Evolutionary conservation across 1,140 invertebrate species (phyloP).

Genomic region (Panulirus ornatus): DNA sequence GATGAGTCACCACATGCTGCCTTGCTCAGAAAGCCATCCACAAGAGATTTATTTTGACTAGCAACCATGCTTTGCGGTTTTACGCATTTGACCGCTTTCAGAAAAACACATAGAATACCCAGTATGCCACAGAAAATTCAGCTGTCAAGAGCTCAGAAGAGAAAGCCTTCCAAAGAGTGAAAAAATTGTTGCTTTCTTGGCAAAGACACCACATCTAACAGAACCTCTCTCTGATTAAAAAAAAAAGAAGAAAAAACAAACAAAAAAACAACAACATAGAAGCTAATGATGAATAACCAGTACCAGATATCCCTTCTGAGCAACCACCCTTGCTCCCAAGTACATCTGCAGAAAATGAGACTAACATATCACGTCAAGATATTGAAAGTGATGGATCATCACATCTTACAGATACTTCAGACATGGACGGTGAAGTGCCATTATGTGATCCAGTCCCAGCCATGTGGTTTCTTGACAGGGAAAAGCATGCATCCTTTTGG

Average conservation of each 20-base stretch:
- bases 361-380: background rate
- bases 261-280: too few species aligned
- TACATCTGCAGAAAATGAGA: background rate
- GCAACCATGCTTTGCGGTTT: too few species aligned
- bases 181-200: background rate
- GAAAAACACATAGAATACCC: too few species aligned
- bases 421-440: background rate
- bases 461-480: background rate
- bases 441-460: background rate
- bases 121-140: background rate
- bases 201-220: background rate
- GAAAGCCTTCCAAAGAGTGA: conserved; percentile 7
- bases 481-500: background rate
- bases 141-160: background rate
- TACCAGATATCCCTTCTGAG: conserved; percentile 25
- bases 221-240: background rate
- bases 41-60: too few species aligned
- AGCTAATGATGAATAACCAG: background rate
- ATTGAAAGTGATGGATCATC: background rate
- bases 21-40: too few species aligned
- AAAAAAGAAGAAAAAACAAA: too few species aligned
- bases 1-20: too few species aligned
- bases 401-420: conserved; percentile 20
- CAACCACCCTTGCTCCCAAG: background rate
- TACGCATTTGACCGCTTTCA: too few species aligned